These are phyloP conservation scores for Dolichoris vasculosae DNA, from an alignment of 1,140 invertebrate species.

Conservation along the genomic window DNA sequence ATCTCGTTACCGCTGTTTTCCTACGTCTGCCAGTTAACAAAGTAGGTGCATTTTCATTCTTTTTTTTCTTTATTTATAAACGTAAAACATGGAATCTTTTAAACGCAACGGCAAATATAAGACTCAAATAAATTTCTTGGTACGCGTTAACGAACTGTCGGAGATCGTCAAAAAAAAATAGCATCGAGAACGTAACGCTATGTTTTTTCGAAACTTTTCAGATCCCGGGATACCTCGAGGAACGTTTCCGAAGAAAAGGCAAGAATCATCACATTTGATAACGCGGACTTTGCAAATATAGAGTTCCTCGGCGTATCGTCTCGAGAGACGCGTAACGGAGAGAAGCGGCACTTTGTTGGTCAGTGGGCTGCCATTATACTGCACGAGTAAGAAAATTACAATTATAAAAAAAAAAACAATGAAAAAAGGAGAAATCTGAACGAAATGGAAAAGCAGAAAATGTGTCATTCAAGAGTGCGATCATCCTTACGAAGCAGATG, in stretches of 20 bases:
- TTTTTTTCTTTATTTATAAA: constrained; percentile 11
- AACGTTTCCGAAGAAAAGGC: constrained; percentile 68
- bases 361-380: constrained; percentile 39
- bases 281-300: constrained; percentile 27
- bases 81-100: neutral
- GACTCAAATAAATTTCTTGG: neutral
- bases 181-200: constrained; percentile 44
- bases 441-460: neutral
- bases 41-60: constrained; percentile 43
- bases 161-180: neutral
- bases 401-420: neutral
- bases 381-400: constrained; percentile 15
- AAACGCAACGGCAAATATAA: neutral
- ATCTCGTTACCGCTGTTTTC: constrained; percentile 36
- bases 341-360: constrained; percentile 24
- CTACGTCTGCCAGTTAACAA: constrained; percentile 28
- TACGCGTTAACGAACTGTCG: neutral
- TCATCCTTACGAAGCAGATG: neutral
- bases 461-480: neutral
- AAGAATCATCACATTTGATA: constrained; percentile 71
- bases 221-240: constrained; percentile 72
- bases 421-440: neutral
- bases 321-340: constrained; percentile 31
- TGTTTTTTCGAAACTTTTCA: constrained; percentile 66
- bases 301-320: constrained; percentile 44